Base-by-base conservation (phyloP, 2,888 invertebrate genomes). In the Blomia tropicalis region DNA sequence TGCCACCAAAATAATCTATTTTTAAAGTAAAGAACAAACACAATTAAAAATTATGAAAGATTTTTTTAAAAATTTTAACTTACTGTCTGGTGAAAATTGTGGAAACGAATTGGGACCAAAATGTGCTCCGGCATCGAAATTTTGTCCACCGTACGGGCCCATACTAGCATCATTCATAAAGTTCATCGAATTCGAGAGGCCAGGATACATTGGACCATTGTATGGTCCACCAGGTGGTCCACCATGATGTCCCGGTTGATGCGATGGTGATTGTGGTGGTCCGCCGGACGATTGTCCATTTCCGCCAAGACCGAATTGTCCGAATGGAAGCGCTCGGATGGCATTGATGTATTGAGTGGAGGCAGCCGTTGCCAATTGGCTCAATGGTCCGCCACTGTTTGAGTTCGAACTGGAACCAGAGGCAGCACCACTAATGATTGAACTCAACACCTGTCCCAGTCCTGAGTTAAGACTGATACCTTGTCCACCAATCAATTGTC, bases 401-500 rank as follows among this genome's bases (percentile, higher is more conserved):
- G 47, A 2, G 14, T n/a, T 27, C 2, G n/a, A 23, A 2, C 51
- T 14, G 14, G 29, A 3, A 5, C 43, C 59, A 27, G 7, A 11
- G 19, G 56, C 56, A 11, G 56, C 56, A 14, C 14, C 7, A 19
- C 22, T 56, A 23, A 60, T 60, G 30, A 60, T 14, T 22, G 27
- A 31, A n/a, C 54, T 61, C 4, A 62, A 17, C 23, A 62, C 14
- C 7, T 56, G 58, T 11, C 62, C 62, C 17, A 62, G 27, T 23
- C 62, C 62, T 4, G 43, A 41, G 11, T 58, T 58, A 30, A 58
- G 51, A 31, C 32, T 56, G 25, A 62, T 58, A 19, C 56, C 29
- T 4, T 23, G 29, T n/a, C 56, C 56, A 14, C 58, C 51, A 17
- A 62, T 43, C 22, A 62, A 19, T 58, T 62, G 62, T 14, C 62